Evolutionary conservation across 2,113 vertebrate genomes (phyloP).

Genomic region (Leuciscus idus): DNA sequence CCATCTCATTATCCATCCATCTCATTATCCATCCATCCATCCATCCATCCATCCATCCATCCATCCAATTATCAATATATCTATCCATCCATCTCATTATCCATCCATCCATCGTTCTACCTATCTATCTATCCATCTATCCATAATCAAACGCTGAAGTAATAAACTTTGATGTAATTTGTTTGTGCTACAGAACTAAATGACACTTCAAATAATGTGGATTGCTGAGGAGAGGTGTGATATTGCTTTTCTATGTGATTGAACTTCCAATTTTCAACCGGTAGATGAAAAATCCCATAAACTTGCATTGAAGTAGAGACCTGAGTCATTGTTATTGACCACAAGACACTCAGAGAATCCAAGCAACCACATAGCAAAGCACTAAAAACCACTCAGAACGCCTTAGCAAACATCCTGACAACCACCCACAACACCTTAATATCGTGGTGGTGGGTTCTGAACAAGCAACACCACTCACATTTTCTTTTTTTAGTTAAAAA

Average conservation of each 20-base stretch:
- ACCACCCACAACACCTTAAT: slow-evolving; percentile 2
- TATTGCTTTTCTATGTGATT: not conserved
- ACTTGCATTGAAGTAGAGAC: not conserved
- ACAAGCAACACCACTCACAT: not conserved
- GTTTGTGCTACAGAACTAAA: not conserved
- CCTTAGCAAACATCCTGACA: not conserved
- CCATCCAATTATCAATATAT: not conserved
- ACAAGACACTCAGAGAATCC: not conserved
- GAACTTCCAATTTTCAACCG: not conserved
- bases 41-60: not conserved
- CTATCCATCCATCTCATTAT: not conserved
- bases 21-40: not conserved
- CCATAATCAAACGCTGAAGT: not conserved
- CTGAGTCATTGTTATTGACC: not conserved
- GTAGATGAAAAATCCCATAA: not conserved
- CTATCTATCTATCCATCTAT: not conserved
- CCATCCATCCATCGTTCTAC: not conserved
- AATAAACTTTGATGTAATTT: not conserved
- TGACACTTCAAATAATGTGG: not conserved
- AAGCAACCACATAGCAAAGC: not conserved
- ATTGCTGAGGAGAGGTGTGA: not conserved
- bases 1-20: too few relatives aligned
- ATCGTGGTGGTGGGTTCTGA: not conserved
- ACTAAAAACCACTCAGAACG: not conserved
- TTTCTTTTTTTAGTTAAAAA: not conserved